Conservation (phyloP, 2,797 vertebrate genomes). For the Sebastes miniatus region DNA sequence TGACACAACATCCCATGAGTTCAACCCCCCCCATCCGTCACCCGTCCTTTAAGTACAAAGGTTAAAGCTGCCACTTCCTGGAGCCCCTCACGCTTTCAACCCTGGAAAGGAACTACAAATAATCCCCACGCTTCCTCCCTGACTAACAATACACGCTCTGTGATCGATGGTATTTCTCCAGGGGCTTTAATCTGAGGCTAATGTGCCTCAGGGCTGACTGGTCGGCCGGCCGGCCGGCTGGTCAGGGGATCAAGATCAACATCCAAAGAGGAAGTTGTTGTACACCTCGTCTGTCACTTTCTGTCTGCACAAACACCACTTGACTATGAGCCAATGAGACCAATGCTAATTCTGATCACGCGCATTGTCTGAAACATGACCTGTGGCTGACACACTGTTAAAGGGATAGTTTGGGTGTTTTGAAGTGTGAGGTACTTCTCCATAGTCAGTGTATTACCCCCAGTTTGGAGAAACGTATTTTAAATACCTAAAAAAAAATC, state of each 20-base stretch:
- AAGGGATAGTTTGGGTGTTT: too few relatives aligned
- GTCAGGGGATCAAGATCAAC: constrained; percentile 59
- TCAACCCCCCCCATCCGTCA: not conserved
- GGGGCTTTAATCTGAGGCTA: constrained; percentile 62
- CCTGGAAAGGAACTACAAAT: constrained; percentile 57
- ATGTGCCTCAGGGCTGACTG: constrained; percentile 34
- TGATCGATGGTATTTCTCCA: constrained; percentile 69
- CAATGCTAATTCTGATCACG: not conserved
- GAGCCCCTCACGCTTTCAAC: constrained; percentile 47
- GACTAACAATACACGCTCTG: constrained; percentile 71
- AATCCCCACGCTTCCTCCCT: constrained; percentile 68
- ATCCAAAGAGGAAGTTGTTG: constrained; percentile 44
- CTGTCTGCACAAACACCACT: constrained; percentile 19
- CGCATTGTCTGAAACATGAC: not conserved
- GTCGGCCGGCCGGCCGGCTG: not conserved
- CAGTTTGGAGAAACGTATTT: too few relatives aligned
- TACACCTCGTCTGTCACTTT: not conserved
- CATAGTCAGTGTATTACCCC: accelerated
- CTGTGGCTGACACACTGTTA: too few relatives aligned
- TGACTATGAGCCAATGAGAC: not conserved
- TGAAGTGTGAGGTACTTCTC: too few relatives aligned
- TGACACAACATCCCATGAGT: constrained; percentile 5
- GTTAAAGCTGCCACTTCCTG: constrained; percentile 69
- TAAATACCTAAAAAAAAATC: too few relatives aligned
- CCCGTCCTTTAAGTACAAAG: constrained; percentile 50